Evolutionary conservation across 1,140 invertebrate genomes (phyloP).

Genomic region (Listronotus bonariensis): DNA sequence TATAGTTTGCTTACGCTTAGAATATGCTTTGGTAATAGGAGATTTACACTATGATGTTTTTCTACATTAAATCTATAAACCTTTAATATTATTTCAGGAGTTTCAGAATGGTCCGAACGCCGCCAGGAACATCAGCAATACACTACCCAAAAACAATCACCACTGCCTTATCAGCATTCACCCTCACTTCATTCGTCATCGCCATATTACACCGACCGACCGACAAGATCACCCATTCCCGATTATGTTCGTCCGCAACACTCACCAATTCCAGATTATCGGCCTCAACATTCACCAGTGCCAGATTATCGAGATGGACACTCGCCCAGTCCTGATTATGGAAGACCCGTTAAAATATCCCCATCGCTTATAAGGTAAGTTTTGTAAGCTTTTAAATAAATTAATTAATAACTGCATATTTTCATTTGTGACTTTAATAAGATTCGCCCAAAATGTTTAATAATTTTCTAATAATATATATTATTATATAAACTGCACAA

Average conservation of each 20-base stretch:
- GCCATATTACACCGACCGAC: conserved; percentile 55
- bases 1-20: no score
- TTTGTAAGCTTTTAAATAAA: no score
- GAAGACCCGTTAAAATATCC: conserved; percentile 33
- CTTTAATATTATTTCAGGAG: conserved; percentile 62
- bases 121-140: conserved; percentile 56
- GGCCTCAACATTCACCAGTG: conserved; percentile 21
- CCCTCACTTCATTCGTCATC: conserved; percentile 14
- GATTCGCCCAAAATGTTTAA: no score
- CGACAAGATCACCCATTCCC: conserved; percentile 57
- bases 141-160: conserved; percentile 26
- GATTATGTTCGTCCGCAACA: conserved; percentile 49
- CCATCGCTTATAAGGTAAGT: conserved; percentile 32
- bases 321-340: conserved; percentile 37
- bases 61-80: no score
- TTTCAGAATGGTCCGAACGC: conserved; percentile 77
- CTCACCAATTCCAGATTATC: conserved; percentile 33
- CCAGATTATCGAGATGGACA: conserved; percentile 35
- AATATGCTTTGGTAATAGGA: no score
- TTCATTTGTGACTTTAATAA: no score
- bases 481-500: no score
- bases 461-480: no score
- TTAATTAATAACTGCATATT: no score
- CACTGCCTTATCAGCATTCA: conserved; percentile 28
- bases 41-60: no score